Conservation (phyloP, 2,888 invertebrate genomes). For the Hyalella azteca region DNA sequence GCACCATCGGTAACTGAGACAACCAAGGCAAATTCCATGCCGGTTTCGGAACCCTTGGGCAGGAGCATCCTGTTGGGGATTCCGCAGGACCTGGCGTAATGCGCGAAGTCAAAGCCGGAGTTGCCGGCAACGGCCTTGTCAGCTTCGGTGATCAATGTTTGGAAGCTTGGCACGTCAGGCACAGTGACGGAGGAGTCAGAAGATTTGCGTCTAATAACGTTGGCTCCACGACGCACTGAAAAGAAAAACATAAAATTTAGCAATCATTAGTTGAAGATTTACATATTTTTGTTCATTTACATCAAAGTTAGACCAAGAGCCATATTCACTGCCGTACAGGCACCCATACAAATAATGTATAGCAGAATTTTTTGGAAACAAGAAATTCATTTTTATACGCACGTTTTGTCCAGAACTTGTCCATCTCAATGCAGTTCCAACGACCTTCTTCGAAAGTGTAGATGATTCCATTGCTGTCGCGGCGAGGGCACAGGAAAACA, state of each 20-base stretch:
- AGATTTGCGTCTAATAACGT: conserved; percentile 73
- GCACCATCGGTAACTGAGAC: conserved; percentile 59
- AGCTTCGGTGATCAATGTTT: conserved; percentile 38
- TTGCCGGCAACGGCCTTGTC: conserved; percentile 1
- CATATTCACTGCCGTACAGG: no score
- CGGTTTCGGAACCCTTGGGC: conserved; percentile 58
- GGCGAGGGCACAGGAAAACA: conserved; percentile 60
- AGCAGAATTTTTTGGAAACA: no score
- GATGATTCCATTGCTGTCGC: conserved; percentile 59
- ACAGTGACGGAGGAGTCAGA: conserved; percentile 71
- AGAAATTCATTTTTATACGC: conserved; percentile 31
- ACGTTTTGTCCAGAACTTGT: conserved; percentile 59
- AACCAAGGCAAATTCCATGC: conserved; percentile 58
- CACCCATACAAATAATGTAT: no score
- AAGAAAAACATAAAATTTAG: no score
- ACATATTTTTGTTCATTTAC: no score
- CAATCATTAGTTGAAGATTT: no score
- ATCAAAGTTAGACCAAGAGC: no score
- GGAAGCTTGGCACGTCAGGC: conserved; percentile 65
- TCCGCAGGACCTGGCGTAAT: conserved; percentile 45
- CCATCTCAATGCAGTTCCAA: conserved; percentile 56
- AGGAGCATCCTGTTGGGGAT: conserved; percentile 59
- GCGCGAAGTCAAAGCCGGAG: conserved; percentile 13
- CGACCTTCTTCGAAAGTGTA: conserved; percentile 55
- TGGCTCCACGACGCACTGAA: conserved; percentile 69